Conservation (phyloP, 2,113 vertebrate genomes). For the Accipiter cooperii region DNA sequence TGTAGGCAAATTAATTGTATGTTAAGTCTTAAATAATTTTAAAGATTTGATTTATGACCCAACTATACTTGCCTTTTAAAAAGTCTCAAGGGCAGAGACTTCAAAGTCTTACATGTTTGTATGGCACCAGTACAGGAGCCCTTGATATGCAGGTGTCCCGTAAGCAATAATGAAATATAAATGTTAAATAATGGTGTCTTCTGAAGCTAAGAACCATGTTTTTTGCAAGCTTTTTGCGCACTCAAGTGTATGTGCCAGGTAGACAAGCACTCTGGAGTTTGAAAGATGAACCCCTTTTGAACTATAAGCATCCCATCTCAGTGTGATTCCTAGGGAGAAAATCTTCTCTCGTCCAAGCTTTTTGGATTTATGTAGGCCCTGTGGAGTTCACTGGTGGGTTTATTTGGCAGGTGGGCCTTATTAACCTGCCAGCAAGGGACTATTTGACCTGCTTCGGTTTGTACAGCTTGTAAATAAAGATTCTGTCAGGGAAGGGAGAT, state of each 20-base stretch:
- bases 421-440: slow-evolving; percentile 56
- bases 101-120: not conserved
- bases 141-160: not conserved
- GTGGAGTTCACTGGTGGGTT: slow-evolving; percentile 32
- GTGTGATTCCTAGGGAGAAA: not conserved
- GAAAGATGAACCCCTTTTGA: slow-evolving; percentile 3
- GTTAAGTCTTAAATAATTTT: not conserved
- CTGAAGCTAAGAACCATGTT: not conserved
- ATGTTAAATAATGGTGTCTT: not conserved
- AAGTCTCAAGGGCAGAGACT: not conserved
- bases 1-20: not conserved
- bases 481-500: slow-evolving; percentile 48
- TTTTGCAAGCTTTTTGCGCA: not conserved
- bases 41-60: not conserved
- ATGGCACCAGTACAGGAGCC: not conserved
- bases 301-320: not conserved
- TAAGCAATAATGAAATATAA: not conserved
- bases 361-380: slow-evolving; percentile 16
- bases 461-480: slow-evolving; percentile 55
- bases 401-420: slow-evolving; percentile 57
- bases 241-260: not conserved
- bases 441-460: slow-evolving; percentile 28
- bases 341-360: not conserved
- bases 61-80: not conserved
- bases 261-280: not conserved